Conservation (phyloP, 1,140 invertebrate genomes). For the Hyposmocoma kahamanoa region DNA sequence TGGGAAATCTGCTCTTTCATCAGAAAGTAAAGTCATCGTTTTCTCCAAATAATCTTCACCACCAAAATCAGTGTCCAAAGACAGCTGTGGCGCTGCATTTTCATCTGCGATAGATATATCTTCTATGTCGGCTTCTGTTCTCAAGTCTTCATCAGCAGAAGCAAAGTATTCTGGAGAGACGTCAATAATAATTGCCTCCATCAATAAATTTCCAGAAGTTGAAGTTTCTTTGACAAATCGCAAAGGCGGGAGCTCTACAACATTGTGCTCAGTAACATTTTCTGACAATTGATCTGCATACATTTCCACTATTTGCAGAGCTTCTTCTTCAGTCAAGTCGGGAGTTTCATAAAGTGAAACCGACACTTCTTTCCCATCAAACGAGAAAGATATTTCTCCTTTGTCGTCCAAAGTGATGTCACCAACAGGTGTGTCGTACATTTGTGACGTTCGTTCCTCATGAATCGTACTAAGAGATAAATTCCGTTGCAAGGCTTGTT, state of each 20-base stretch:
- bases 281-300: constrained; percentile 94
- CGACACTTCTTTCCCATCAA: constrained; percentile 93
- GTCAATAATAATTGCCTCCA: constrained; percentile 94
- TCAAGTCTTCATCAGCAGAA: constrained; percentile 83
- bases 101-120: constrained; percentile 86
- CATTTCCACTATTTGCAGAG: constrained; percentile 93
- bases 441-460: constrained; percentile 91
- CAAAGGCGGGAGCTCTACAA: constrained; percentile 90
- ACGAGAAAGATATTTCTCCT: constrained; percentile 90
- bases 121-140: constrained; percentile 89
- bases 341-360: constrained; percentile 93
- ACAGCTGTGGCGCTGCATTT: constrained; percentile 58
- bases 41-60: constrained; percentile 61
- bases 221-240: constrained; percentile 92
- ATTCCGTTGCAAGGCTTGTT: constrained; percentile 78
- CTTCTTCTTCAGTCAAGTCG: constrained; percentile 93
- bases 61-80: constrained; percentile 49
- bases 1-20: constrained; percentile 50
- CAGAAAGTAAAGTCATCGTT: constrained; percentile 47
- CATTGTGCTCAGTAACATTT: constrained; percentile 90
- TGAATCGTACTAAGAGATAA: constrained; percentile 91
- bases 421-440: constrained; percentile 86
- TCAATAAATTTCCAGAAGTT: constrained; percentile 87
- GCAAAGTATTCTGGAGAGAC: constrained; percentile 89
- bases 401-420: constrained; percentile 86